phyloP scores from a whole-genome alignment of 2,797 vertebrate species.

The Sebastes minor region DNA sequence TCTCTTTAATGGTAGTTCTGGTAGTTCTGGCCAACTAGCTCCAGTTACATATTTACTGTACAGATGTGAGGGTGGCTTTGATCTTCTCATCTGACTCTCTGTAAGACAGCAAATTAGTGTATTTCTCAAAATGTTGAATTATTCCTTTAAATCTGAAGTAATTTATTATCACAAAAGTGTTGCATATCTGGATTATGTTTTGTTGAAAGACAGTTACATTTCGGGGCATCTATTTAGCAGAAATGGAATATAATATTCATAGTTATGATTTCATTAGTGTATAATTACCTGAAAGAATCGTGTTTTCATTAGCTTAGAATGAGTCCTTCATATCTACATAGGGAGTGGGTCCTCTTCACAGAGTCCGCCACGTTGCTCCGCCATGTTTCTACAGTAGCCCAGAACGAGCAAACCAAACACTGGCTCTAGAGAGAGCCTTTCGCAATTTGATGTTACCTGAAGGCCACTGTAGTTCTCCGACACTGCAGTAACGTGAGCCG shows the following conservation, averaged over 20 bases:
- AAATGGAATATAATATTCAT: background rate
- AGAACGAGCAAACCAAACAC: too few species aligned
- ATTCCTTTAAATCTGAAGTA: background rate
- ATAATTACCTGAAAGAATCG: background rate
- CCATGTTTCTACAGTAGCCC: too few species aligned
- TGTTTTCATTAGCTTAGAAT: background rate
- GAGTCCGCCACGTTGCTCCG: too few species aligned
- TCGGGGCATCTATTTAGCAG: fast-evolving
- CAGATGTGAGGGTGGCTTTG: too few species aligned
- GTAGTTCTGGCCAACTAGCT: too few species aligned
- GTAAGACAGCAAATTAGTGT: background rate
- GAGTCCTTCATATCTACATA: background rate
- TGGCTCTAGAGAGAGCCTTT: too few species aligned
- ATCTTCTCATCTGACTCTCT: too few species aligned
- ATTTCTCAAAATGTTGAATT: background rate
- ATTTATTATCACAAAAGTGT: background rate
- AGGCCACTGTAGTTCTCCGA: too few species aligned
- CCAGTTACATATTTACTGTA: too few species aligned
- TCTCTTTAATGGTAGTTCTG: background rate
- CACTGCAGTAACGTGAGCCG: too few species aligned
- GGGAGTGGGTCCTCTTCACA: too few species aligned
- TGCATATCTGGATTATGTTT: fast-evolving
- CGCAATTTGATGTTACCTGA: too few species aligned
- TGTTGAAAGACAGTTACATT: background rate
- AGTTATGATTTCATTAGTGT: background rate